Evolutionary conservation across 2,797 vertebrate genomes (phyloP).

Genomic region (Megaceryle alcyon): DNA sequence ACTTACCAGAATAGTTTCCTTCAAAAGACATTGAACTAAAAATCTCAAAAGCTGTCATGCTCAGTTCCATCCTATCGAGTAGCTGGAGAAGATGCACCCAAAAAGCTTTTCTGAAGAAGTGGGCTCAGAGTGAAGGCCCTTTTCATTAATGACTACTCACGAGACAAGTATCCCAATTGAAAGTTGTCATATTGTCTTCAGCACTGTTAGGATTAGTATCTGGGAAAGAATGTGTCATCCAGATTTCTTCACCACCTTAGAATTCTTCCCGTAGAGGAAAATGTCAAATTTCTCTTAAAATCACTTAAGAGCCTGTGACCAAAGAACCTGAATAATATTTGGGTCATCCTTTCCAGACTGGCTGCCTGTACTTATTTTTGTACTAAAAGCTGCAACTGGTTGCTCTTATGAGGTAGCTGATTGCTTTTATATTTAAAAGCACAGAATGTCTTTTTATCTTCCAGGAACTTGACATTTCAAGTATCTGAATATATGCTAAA

Average conservation of each 20-base stretch:
- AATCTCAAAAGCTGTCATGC: not conserved
- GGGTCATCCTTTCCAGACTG: not conserved
- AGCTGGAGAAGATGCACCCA: not conserved
- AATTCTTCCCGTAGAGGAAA: not conserved
- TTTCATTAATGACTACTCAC: not conserved
- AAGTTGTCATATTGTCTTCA: not conserved
- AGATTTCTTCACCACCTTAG: not conserved
- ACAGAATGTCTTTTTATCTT: not conserved
- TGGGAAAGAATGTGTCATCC: not conserved
- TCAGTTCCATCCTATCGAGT: not conserved
- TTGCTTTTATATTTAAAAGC: not conserved
- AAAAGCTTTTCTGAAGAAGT: not conserved
- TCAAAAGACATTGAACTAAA: not conserved
- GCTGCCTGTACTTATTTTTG: not conserved
- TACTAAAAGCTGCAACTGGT: not conserved
- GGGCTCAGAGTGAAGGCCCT: not conserved
- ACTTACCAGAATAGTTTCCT: not conserved
- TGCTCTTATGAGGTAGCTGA: not conserved
- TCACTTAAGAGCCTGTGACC: not conserved
- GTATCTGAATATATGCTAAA: not conserved
- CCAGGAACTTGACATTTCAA: not conserved
- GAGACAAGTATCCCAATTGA: not conserved
- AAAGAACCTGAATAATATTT: not conserved
- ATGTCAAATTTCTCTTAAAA: not conserved
- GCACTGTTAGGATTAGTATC: not conserved